Conservation (phyloP, 2,113 vertebrate species). For the Bungarus multicinctus region DNA sequence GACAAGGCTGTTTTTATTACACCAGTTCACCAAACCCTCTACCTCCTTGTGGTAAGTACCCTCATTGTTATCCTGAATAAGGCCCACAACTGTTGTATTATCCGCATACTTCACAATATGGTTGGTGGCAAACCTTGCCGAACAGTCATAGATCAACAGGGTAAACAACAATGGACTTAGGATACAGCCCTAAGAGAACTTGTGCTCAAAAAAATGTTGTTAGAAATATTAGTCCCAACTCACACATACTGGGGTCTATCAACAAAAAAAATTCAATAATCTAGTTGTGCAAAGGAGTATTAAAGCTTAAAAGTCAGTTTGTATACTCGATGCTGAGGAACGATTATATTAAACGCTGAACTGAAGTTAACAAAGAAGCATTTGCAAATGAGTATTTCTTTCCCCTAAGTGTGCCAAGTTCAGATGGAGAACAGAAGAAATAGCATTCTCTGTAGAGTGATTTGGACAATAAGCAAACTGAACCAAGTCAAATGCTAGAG, state of each 20-base stretch:
- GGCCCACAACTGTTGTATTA: too few species aligned
- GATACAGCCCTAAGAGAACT: too few species aligned
- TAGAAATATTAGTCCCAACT: too few species aligned
- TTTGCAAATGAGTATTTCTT: neutral
- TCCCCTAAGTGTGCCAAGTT: neutral
- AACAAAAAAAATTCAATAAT: neutral
- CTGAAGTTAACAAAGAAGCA: neutral
- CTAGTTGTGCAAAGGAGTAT: neutral
- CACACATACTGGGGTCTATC: neutral
- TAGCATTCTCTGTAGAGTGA: neutral
- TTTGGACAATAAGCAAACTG: neutral
- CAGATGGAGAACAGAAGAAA: neutral
- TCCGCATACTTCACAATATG: too few species aligned
- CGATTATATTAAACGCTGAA: neutral
- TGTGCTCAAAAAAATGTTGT: too few species aligned
- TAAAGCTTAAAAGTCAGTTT: neutral
- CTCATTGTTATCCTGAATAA: too few species aligned
- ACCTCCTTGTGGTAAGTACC: too few species aligned
- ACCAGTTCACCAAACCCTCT: too few species aligned
- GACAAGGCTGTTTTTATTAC: too few species aligned
- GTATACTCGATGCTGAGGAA: neutral
- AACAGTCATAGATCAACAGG: too few species aligned
- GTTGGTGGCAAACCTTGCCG: too few species aligned
- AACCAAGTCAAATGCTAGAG: neutral
- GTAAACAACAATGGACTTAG: too few species aligned